Evolutionary conservation across 1,140 invertebrate species (phyloP), one percentile per base, ranked within the genome.

Genomic region (Nasonia longicornis): DNA sequence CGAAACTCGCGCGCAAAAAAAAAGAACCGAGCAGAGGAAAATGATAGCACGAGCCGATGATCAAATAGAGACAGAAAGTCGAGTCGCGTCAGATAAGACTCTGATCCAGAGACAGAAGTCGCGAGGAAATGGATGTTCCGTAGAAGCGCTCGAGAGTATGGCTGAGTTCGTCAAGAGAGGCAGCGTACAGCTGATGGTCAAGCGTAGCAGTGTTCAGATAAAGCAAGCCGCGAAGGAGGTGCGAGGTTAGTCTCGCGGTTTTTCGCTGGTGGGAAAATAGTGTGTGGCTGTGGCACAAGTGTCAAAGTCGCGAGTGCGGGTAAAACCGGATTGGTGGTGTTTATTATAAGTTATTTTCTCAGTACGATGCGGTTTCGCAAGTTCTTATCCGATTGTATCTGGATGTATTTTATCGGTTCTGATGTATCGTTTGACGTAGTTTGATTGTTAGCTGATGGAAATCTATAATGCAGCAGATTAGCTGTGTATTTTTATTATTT

Each of bases 171-270:
- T 89, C 73, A 89, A 87, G 80, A 88, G 87, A 87, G 87, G 87
- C 83, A 89, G 87, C 82, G 88, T 87, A 74, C 88, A 89, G 45
- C 82, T 89, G 35, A 58, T 58, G 52, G 88, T 89, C 29, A 92
- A 92, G 84, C 87, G 89, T 66, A 89, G 91, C 75, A 92, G 92
- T 86, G 89, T 92, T 81, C 91, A 92, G 83, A 85, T 92, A 63
- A 92, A 92, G 74, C 88, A 88, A 66, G 91, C 90, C 29, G 91
- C 91, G 0, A 92, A 92, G 87, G 91, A 91, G 82, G 91, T 92
- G 45, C 90, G 90, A 88, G 91, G 92, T 92, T 87, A 71, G 87
- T 88, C 52, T 20, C 31, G 63, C n/a, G 8, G 31, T 22, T 66
- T 52, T 52, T 52, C 45, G 10, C 10, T 11, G 38, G 38, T 8